Evolutionary conservation across 2,888 invertebrate species (phyloP).

Genomic region (Phrixothrix hirtus): DNA sequence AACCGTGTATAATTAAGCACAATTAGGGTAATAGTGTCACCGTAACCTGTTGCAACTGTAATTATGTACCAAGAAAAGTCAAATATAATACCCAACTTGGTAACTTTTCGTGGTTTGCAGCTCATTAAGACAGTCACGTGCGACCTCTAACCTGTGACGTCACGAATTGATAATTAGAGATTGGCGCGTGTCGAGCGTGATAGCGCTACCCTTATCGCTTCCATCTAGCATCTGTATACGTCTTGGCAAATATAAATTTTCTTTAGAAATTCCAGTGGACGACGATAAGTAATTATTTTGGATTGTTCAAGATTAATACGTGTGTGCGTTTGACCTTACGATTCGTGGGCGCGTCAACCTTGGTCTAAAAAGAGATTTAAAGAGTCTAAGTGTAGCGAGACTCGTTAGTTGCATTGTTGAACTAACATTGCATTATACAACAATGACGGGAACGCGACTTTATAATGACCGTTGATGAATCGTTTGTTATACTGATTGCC

Average conservation of each 20-base stretch:
- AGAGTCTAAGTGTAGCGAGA: slow-evolving; percentile 34
- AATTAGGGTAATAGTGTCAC: slow-evolving; percentile 26
- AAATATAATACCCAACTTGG: too few relatives aligned
- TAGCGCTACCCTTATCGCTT: slow-evolving; percentile 25
- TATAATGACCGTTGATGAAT: slow-evolving; percentile 28
- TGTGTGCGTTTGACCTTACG: slow-evolving; percentile 31
- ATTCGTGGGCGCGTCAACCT: slow-evolving; percentile 38
- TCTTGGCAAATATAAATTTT: slow-evolving; percentile 4
- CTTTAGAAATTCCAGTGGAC: neutral
- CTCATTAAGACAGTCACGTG: slow-evolving; percentile 40
- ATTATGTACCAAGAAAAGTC: slow-evolving; percentile 11
- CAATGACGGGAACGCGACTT: slow-evolving; percentile 38
- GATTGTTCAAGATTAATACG: slow-evolving; percentile 7
- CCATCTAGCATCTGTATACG: slow-evolving; percentile 11
- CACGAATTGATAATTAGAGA: slow-evolving; percentile 27
- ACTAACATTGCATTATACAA: slow-evolving; percentile 36
- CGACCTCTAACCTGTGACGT: slow-evolving; percentile 39
- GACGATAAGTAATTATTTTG: neutral
- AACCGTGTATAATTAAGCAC: slow-evolving; percentile 2
- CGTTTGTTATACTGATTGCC: slow-evolving; percentile 23
- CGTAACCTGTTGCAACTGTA: slow-evolving; percentile 21
- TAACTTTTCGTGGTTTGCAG: slow-evolving; percentile 31
- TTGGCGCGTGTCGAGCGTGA: slow-evolving; percentile 31
- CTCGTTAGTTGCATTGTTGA: slow-evolving; percentile 39
- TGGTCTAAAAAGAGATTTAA: slow-evolving; percentile 38